Percentiles rank a stretch among this genome's conserved stretches.
These are phyloP conservation scores for Amblyopsis rosae DNA, from an alignment of 2,113 vertebrate species.

Conservation along the genomic window DNA sequence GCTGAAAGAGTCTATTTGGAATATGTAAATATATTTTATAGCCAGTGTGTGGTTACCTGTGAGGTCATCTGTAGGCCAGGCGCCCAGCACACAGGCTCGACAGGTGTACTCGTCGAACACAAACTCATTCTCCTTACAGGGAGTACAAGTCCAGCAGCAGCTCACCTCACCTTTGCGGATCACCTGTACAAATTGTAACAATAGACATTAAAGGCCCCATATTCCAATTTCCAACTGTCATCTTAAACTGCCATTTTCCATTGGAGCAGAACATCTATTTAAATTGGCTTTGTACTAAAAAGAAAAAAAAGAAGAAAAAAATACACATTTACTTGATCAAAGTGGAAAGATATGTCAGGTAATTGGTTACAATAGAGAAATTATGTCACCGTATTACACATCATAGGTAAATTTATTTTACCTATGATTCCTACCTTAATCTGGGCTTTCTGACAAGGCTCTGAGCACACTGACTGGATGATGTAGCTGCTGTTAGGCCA, in stretches of 20 bases:
- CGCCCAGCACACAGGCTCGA: conserved; percentile 89
- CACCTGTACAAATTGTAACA: conserved; percentile 74
- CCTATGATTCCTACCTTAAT: conserved; percentile 95
- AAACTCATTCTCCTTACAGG: conserved; percentile 96
- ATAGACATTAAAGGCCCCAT: conserved; percentile 41
- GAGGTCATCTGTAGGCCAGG: conserved; percentile 92
- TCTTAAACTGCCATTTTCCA: no score
- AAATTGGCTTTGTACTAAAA: no score
- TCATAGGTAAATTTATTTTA: no score
- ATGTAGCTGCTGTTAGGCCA: conserved; percentile 88
- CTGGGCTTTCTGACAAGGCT: conserved; percentile 94
- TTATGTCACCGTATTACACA: no score
- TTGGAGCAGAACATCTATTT: no score
- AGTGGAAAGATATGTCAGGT: no score
- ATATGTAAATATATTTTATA: conserved; percentile 2
- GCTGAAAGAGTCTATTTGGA: no score
- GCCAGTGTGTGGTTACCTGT: conserved; percentile 79
- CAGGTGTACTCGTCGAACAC: conserved; percentile 97
- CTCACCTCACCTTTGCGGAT: conserved; percentile 99
- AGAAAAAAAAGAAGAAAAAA: no score
- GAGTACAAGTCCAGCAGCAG: conserved; percentile 98
- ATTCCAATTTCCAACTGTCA: no score
- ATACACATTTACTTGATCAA: no score
- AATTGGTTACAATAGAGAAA: no score
- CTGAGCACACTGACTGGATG: conserved; percentile 94